Evolutionary conservation across 2,113 vertebrate genomes (phyloP), one percentile per base, ranked within the genome.

Genomic region (Dasyprocta punctata): DNA sequence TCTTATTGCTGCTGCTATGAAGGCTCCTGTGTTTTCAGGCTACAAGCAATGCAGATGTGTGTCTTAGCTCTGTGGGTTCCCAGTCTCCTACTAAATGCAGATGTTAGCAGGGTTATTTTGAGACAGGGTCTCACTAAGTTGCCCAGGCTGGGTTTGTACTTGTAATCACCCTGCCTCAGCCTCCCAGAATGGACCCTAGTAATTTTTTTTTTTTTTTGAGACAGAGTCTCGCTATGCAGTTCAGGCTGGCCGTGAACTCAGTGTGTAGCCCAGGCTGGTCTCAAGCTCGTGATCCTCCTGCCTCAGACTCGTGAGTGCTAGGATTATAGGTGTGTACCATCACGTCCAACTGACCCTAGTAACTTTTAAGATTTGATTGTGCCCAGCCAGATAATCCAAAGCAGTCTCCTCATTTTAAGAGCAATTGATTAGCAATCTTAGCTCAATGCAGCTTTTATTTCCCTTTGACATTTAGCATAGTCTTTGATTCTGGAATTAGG

Each of bases 1-100:
- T 96, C 65, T 61, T 81, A 19, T 92, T 94, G 83, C 54, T 92
- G 44, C 63, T 7, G 1, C 87, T 89, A 92, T 33, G 78, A 95
- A 63, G 61, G 60, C 56, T 60, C 69, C 13, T 44, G 71, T 20
- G 90, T 60, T 65, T 84, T 90, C 28, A 92, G 89, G 90, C 85
- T 83, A 52, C 80, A 87, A 80, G 30, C n/a, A 58, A 56, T 84
- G 11, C 77, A 73, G 11, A 83, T 92, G 58, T 85, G 89, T 91
- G 47, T 78, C 58, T 94, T 78, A 94, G 89, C 77, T 90, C 80
- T 19, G 4, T 87, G 85, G 44, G 85, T 88, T 82, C 82, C 78
- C 94, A 86, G 65, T 94, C 54, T 22, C 69, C 2, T 88, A 58
- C n/a, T 84, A 84, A 95, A 81, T 80, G 38, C 93, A 61, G 58